phyloP scores from a whole-genome alignment of 2,888 invertebrate species.

The Habroteleia sp. region DNA sequence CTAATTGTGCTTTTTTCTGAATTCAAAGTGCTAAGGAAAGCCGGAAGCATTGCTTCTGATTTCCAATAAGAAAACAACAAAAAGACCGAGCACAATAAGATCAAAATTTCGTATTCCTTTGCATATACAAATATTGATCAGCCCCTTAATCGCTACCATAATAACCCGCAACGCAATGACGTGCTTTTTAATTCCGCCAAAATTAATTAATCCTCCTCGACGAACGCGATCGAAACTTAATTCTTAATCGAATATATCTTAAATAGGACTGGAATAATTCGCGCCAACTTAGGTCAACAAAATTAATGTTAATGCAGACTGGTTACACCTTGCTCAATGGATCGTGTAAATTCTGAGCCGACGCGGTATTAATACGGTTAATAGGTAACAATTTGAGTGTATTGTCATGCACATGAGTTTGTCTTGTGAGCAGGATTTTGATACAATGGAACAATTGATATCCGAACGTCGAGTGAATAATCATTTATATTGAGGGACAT shows the following conservation, averaged over 20 bases:
- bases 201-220: constrained; percentile 4
- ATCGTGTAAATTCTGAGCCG: constrained; percentile 17
- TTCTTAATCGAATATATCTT: constrained; percentile 9
- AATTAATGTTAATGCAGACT: constrained; percentile 11
- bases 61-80: too few relatives aligned
- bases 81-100: constrained; percentile 16
- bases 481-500: constrained; percentile 8
- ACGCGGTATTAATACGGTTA: constrained; percentile 27
- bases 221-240: not conserved
- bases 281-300: constrained; percentile 1
- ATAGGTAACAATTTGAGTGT: constrained; percentile 30
- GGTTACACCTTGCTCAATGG: not conserved
- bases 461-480: constrained; percentile 6
- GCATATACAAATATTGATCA: constrained; percentile 15
- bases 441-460: constrained; percentile 4
- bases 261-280: constrained; percentile 6
- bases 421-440: too few relatives aligned
- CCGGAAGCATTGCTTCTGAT: too few relatives aligned
- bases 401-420: constrained; percentile 34
- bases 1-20: too few relatives aligned
- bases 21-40: too few relatives aligned
- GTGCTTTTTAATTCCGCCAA: not conserved
- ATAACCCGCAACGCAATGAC: not conserved
- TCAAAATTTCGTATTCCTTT: constrained; percentile 8
- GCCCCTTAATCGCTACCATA: constrained; percentile 3